Evolutionary conservation across 2,888 invertebrate species (phyloP), one percentile per base, ranked within the genome.

Genomic region (Marasmarcha lunaedactyla): DNA sequence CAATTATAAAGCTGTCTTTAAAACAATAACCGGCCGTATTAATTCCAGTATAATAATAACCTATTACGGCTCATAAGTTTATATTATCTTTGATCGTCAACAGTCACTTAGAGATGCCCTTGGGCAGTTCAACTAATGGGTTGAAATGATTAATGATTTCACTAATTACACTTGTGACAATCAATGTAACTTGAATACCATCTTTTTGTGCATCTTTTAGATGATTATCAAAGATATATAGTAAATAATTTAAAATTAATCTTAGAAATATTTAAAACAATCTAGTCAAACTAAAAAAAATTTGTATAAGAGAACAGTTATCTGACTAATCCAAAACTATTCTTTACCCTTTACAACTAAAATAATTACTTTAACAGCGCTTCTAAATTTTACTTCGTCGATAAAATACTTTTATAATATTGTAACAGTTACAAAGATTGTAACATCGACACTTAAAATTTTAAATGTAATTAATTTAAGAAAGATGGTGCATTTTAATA

Each of bases 101-200:
- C 72, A 66, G 71, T 65, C 70, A 71, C 66, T 74, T 73, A 72
- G 63, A 63, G 59, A 50, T 69, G 73, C 71, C 78, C 78, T 77
- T 76, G 78, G 71, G 60, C 58, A 56, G 64, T 58, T 61, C 54
- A 55, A 53, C 70, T 79, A 79, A 79, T 76, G 76, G 67, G 68
- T 62, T 43, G 45, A 44, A 46, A 73, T 71, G 81, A 81, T 81
- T 78, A 70, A 81, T 79, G 78, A 68, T 69, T 70, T 65, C 46
- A 71, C 72, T 79, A 79, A 81, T 81, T 78, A 78, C 57, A 63
- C 57, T 59, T 59, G 73, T 63, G 79, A 81, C 79, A 79, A 77
- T 73, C 68, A 65, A 65, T 68, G 65, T 63, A 59, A 56, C 64
- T 71, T 59, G 59, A 59, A 66, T 63, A 41, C 37, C 40, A 45